Percentiles rank a stretch among this genome's conserved stretches.
phyloP scores from a whole-genome alignment of 2,113 vertebrate genomes.

The Tachycineta bicolor region DNA sequence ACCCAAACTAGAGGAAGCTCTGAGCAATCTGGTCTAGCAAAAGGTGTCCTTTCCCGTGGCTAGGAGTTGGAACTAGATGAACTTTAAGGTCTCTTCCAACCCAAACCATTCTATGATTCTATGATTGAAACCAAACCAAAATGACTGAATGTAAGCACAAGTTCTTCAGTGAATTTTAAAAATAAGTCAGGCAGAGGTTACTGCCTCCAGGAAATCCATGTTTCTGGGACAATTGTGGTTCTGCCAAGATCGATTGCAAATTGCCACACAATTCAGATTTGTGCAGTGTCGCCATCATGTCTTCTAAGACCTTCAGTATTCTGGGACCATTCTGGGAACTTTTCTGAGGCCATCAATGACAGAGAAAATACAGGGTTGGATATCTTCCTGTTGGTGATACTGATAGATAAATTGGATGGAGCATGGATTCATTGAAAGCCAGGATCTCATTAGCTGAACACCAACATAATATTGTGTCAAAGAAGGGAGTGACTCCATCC shows the following conservation, averaged over 20 bases:
- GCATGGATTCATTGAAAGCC: neutral
- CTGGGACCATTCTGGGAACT: neutral
- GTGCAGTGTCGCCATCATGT: neutral
- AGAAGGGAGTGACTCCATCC: neutral
- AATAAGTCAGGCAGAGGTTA: neutral
- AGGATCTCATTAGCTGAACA: neutral
- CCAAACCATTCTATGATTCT: neutral
- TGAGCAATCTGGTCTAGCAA: neutral
- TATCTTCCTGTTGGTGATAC: neutral
- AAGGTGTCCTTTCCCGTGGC: neutral
- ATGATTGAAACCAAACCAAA: neutral
- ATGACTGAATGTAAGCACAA: neutral
- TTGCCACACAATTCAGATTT: neutral
- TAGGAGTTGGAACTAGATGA: neutral
- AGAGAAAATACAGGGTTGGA: neutral
- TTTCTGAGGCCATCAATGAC: neutral
- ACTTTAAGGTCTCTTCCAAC: neutral
- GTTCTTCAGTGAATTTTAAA: neutral
- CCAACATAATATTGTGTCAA: neutral
- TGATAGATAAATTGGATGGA: neutral
- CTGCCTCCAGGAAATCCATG: neutral
- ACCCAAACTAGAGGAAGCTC: neutral
- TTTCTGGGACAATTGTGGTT: neutral
- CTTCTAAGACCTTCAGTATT: neutral
- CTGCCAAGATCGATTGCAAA: accelerated